Conservation (phyloP, 2,797 vertebrate genomes). For the Dromococcyx pavoninus region DNA sequence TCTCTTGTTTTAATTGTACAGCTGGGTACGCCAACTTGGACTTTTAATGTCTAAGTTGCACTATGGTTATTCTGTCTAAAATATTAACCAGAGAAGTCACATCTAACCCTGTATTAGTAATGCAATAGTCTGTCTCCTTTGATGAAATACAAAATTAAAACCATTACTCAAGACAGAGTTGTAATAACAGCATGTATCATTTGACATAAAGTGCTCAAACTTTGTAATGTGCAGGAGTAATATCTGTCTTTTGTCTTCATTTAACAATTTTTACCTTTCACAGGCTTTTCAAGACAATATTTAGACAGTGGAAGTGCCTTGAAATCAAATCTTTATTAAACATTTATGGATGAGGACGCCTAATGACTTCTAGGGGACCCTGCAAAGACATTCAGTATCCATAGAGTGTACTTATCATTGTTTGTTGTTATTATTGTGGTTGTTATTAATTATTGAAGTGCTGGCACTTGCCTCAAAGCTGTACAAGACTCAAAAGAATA, state of each 20-base stretch:
- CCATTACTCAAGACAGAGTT: slow-evolving; percentile 37
- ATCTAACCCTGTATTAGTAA: not conserved
- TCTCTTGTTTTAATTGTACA: not conserved
- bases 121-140: not conserved
- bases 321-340: slow-evolving; percentile 64
- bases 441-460: slow-evolving; percentile 49
- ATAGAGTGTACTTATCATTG: slow-evolving; percentile 28
- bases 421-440: slow-evolving; percentile 15
- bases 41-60: not conserved
- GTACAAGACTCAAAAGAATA: slow-evolving; percentile 16
- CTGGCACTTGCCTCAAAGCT: not conserved
- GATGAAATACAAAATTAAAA: slow-evolving; percentile 62
- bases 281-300: slow-evolving; percentile 16
- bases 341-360: slow-evolving; percentile 25
- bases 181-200: slow-evolving; percentile 29
- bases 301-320: slow-evolving; percentile 26
- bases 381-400: slow-evolving; percentile 41
- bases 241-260: slow-evolving; percentile 12
- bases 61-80: not conserved
- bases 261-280: slow-evolving; percentile 29
- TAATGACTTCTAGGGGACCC: slow-evolving; percentile 51
- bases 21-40: not conserved
- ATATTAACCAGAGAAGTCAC: slow-evolving; percentile 29
- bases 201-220: slow-evolving; percentile 43
- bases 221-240: slow-evolving; percentile 45